Evolutionary conservation across 2,888 invertebrate species (phyloP).

Genomic region (Camptogramma bilineatum): DNA sequence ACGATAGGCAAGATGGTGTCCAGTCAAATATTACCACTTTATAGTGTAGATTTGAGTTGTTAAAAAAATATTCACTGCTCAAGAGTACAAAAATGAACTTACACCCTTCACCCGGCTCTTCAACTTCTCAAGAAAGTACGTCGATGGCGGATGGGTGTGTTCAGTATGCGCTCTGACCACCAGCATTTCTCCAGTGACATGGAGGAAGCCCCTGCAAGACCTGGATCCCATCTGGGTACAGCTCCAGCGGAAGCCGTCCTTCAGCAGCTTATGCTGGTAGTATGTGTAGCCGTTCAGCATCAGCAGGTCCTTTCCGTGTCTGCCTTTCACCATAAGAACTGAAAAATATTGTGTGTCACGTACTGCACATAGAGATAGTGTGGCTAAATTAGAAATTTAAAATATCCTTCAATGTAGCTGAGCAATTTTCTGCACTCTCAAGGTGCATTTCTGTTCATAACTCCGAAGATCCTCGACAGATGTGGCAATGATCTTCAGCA

Average conservation of each 20-base stretch:
- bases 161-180: slow-evolving; percentile 73
- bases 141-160: slow-evolving; percentile 77
- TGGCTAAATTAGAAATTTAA: too few species aligned
- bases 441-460: too few species aligned
- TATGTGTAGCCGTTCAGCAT: slow-evolving; percentile 80
- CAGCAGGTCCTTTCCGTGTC: slow-evolving; percentile 73
- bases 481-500: too few species aligned
- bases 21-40: too few species aligned
- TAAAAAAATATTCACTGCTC: not conserved
- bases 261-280: slow-evolving; percentile 75
- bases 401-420: too few species aligned
- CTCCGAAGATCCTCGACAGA: too few species aligned
- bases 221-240: slow-evolving; percentile 82
- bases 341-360: slow-evolving; percentile 35
- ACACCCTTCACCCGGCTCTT: slow-evolving; percentile 52
- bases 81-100: slow-evolving; percentile 27
- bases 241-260: slow-evolving; percentile 79
- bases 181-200: slow-evolving; percentile 72
- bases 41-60: too few species aligned
- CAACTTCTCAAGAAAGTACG: slow-evolving; percentile 64
- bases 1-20: too few species aligned
- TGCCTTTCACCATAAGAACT: slow-evolving; percentile 76
- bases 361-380: slow-evolving; percentile 18
- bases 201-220: slow-evolving; percentile 76
- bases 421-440: too few species aligned